Conservation (phyloP, 2,797 vertebrate species). For the Neopelma chrysocephalum region DNA sequence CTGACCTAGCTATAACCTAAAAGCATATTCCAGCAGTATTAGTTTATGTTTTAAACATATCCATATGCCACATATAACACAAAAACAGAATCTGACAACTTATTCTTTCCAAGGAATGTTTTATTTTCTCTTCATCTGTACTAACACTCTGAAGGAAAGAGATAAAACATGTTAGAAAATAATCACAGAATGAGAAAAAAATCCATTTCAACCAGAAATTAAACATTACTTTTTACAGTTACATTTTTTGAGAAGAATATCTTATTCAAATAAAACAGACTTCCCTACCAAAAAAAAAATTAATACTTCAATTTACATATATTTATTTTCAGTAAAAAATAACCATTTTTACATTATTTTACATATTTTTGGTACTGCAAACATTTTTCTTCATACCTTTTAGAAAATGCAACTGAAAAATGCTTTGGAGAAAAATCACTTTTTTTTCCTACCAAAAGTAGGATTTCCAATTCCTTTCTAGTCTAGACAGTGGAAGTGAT, state of each 20-base stretch:
- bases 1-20: neutral
- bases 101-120: neutral
- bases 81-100: neutral
- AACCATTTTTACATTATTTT: neutral
- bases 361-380: neutral
- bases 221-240: neutral
- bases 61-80: neutral
- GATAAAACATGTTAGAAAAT: neutral
- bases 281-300: neutral
- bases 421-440: neutral
- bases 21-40: neutral
- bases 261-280: neutral
- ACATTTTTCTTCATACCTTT: neutral
- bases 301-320: neutral
- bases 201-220: neutral
- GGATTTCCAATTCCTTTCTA: neutral
- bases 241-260: neutral
- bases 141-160: neutral
- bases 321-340: neutral
- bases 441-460: neutral
- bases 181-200: neutral
- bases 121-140: neutral
- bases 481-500: neutral
- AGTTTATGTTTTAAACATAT: neutral
- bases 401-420: neutral